Evolutionary conservation across 1,140 invertebrate species (phyloP), one percentile per base, ranked within the genome.

Genomic region (Macrobrachium nipponense): DNA sequence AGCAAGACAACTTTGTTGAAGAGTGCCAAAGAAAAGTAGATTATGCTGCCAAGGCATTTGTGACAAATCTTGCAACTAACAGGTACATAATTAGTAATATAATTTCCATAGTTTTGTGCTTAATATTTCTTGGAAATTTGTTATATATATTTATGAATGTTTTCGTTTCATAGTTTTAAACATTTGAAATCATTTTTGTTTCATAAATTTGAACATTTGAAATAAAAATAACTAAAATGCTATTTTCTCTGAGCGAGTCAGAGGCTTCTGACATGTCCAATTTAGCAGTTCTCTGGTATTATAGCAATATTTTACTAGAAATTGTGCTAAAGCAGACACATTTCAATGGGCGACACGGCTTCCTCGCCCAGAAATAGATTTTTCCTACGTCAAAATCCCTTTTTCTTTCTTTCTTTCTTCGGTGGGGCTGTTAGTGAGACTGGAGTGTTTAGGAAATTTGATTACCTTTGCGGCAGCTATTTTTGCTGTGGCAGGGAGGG

Each of bases 371-470:
- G n/a, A n/a, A n/a, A n/a, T n/a, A n/a, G n/a, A n/a, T n/a, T n/a
- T n/a, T n/a, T n/a, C n/a, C n/a, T n/a, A n/a, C n/a, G n/a, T n/a
- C n/a, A n/a, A n/a, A n/a, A n/a, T n/a, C n/a, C n/a, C n/a, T n/a
- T n/a, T n/a, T n/a, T n/a, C n/a, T 68, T 44, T 23, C 5, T 79
- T 43, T 44, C 20, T 44, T 20, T 18, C n/a, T 0, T 85, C 91
- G 92, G 62, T 93, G 93, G n/a, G n/a, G 93, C 88, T 93, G 51
- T 89, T 91, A 10, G 89, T 93, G 58, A 82, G 92, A 43, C 89
- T 93, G 58, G 93, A 93, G 87, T 90, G 92, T 23, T 89, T 94
- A 44, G 93, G 93, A n/a, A 93, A 92, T 88, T 80, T 91, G n/a
- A 90, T 93, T 1, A 91, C 93, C 2, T 89, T 94, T 72, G 92